Evolutionary conservation across 2,797 vertebrate species (phyloP), one percentile per base, ranked within the genome.

Genomic region (Toxotes lorentzi): DNA sequence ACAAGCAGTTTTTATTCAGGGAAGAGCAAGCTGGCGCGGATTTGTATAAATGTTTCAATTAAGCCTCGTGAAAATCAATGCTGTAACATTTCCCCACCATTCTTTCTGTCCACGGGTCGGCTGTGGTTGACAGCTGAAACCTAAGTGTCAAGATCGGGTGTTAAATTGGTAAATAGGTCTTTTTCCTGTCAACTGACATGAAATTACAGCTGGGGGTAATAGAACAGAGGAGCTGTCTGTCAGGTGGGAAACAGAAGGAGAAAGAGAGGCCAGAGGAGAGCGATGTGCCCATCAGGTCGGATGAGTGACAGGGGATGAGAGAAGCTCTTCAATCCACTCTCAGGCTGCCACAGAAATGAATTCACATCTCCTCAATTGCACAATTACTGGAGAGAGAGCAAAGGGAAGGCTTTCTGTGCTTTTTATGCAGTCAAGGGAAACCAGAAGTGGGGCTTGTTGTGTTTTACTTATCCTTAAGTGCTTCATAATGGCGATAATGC

Each of bases 301-400:
- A 83, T 90, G 91, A 93, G 83, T 91, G 89, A 91, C 88, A 86
- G 88, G 76, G 66, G 74, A 91, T 88, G 82, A 92, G 84, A 86
- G 85, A 81, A 72, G 84, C 89, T 85, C 89, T 89, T 91, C 85
- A 87, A 78, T 89, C 82, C 79, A 59, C 89, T 89, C 83, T 73
- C 62, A 62, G 73, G 45, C 86, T 87, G 78, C 85, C 59, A 71
- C 62, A 76, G 83, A 88, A 86, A 92, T 87, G 61, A 86, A 90
- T 87, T 88, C 80, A 75, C 83, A 81, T 84, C 87, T 82, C 81
- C 62, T 88, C 84, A 86, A 86, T 76, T 73, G 84, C 80, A 65
- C 79, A 71, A 84, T 81, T 86, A 85, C 82, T 70, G 88, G 1
- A 63, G 70, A 45, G 68, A 53, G 79, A 83, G 83, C 38, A 62